These are phyloP conservation scores for Athalia cordata DNA, from an alignment of 2,888 invertebrate genomes.

Conservation along the genomic window DNA sequence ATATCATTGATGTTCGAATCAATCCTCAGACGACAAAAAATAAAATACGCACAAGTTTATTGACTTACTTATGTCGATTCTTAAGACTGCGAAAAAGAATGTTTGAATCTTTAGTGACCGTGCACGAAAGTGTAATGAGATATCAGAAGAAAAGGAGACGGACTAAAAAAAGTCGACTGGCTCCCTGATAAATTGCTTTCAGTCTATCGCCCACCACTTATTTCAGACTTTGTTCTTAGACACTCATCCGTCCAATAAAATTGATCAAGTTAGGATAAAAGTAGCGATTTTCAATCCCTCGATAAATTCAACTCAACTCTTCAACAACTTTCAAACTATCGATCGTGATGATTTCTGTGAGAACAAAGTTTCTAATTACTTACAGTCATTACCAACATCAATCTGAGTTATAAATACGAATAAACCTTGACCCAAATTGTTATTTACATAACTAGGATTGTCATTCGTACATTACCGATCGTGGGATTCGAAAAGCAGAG, in stretches of 20 bases:
- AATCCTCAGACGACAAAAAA: constrained; percentile 1
- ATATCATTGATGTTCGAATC: constrained; percentile 13
- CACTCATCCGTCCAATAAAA: neutral
- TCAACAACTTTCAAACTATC: too few species aligned
- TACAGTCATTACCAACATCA: too few species aligned
- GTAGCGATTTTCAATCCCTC: neutral
- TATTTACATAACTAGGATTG: too few species aligned
- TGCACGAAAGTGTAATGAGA: neutral
- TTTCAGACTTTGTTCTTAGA: constrained; percentile 17
- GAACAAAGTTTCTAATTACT: too few species aligned
- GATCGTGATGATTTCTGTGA: too few species aligned
- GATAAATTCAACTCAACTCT: neutral
- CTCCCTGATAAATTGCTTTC: constrained; percentile 31
- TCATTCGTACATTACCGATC: too few species aligned
- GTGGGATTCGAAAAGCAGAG: too few species aligned
- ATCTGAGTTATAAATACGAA: too few species aligned
- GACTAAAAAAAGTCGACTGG: constrained; percentile 18
- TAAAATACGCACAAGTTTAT: constrained; percentile 4
- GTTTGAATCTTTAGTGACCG: neutral
- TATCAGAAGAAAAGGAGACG: neutral
- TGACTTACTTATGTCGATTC: neutral
- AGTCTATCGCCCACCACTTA: constrained; percentile 19
- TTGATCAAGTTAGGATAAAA: constrained; percentile 18
- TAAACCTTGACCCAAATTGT: too few species aligned
- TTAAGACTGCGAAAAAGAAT: neutral